Base-by-base conservation (phyloP, 2,113 vertebrate genomes). In the Tragelaphus scriptus region DNA sequence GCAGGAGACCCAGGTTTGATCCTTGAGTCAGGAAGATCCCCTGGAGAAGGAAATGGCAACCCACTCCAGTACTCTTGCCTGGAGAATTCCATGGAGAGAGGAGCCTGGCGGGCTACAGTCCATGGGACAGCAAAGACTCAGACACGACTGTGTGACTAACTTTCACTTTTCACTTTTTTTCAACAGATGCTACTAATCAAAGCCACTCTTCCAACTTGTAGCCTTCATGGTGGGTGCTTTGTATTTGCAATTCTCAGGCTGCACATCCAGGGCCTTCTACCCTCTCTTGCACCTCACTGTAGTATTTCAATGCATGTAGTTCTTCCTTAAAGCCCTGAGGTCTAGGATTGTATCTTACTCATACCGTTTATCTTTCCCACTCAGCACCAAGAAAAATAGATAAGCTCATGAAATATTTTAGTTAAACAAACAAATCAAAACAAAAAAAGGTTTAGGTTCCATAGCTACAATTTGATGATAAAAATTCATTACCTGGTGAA, bases 341-440 rank as follows among this genome's bases (percentile, higher is more conserved):
- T 89, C 44, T 56, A 77, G 6, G 3, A 89, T 25, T 75, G 23
- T 32, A 51, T 68, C 32, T 77, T 17, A 32, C 12, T 61, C 6
- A 53, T 6, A 77, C 30, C 8, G 15, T 91, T 82, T 51, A 32
- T 12, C 55, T 59, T 85, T 16, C 5, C 3, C 4, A 71, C 5
- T 71, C 23, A 65, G 77, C 26, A 88, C 8, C 58, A 85, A 40
- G 58, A 88, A 55, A 71, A 44, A 87, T 7, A 21, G 53, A 87
- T 51, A 53, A 87, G 23, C 51, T 80, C 32, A 65, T 32, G 17
- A 58, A 14, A 19, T 17, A 21, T 0, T 55, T 88, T 65, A 82
- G 40, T 81, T 95, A 94, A 96, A 61, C 53, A 79, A 93, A 88
- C 0, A 89, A 63, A 90, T 59, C 32, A 68, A n/a, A n/a, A 32